A percentile compares a stretch with the other conserved stretches of the same genome.
Evolutionary conservation across 2,797 vertebrate species (phyloP).

Genomic region (Mormyrus hasselquistii): DNA sequence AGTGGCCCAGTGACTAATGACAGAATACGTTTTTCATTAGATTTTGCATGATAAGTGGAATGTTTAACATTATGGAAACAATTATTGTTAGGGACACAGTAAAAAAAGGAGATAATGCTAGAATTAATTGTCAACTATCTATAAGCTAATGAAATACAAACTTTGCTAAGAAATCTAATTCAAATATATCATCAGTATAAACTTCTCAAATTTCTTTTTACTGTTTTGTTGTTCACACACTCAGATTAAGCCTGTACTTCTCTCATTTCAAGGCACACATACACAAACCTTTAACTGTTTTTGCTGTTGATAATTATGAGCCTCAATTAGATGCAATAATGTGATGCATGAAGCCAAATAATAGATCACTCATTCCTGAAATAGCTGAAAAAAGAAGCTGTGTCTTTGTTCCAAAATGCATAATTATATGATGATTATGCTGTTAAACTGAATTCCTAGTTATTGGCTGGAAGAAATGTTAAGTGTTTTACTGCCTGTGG

Average conservation of each 20-base stretch:
- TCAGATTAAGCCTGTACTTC: not conserved
- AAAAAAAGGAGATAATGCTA: not conserved
- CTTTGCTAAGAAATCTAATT: not conserved
- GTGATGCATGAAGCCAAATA: not conserved
- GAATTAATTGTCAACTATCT: not conserved
- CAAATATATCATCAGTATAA: conserved; percentile 1
- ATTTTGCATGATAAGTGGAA: not conserved
- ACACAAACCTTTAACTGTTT: not conserved
- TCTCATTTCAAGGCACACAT: not conserved
- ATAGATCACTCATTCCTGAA: not conserved
- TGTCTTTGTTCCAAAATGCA: not conserved
- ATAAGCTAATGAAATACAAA: not conserved
- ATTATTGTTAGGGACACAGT: not conserved
- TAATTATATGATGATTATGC: not conserved
- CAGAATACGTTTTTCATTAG: not conserved
- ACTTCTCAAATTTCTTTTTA: not conserved
- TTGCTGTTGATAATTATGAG: not conserved
- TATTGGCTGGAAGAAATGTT: not conserved
- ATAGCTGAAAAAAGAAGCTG: not conserved
- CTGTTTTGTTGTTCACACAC: not conserved
- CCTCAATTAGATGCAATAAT: not conserved
- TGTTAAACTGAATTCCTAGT: not conserved
- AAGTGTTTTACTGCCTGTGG: conserved; percentile 6
- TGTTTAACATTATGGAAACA: not conserved
- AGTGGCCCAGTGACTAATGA: not conserved